Conservation (phyloP, 2,797 vertebrate genomes). For the Sebastes dallii region DNA sequence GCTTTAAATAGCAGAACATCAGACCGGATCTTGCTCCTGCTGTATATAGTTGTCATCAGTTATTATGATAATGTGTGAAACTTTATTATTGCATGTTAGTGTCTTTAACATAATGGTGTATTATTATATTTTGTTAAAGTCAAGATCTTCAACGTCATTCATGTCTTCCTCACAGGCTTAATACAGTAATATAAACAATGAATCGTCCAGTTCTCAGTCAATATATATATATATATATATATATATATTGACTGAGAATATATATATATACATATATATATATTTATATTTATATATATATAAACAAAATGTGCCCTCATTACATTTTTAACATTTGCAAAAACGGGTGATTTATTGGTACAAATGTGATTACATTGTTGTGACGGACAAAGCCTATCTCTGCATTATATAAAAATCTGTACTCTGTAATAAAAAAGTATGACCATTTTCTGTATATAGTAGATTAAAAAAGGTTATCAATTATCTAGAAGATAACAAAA, state of each 20-base stretch:
- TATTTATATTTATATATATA: no score
- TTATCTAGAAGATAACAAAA: no score
- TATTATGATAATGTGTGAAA: constrained; percentile 33
- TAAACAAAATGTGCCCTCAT: background rate
- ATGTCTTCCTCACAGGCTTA: constrained; percentile 12
- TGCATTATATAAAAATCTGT: constrained; percentile 18
- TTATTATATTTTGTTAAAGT: constrained; percentile 45
- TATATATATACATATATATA: no score
- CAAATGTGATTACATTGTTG: background rate
- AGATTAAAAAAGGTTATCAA: background rate
- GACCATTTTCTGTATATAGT: background rate
- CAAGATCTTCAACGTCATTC: constrained; percentile 42
- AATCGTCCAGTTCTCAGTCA: background rate
- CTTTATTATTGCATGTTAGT: constrained; percentile 49
- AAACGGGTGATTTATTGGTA: background rate
- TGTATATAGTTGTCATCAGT: constrained; percentile 34
- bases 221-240: background rate
- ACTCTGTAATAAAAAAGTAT: constrained; percentile 37
- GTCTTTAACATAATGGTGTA: constrained; percentile 37
- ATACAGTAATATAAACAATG: background rate
- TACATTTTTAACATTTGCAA: background rate
- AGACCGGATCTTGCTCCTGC: constrained; percentile 1
- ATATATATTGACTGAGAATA: no score
- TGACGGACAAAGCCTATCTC: background rate
- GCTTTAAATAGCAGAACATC: background rate